Evolutionary conservation across 1,140 invertebrate genomes (phyloP).

Genomic region (Eueides isabella): DNA sequence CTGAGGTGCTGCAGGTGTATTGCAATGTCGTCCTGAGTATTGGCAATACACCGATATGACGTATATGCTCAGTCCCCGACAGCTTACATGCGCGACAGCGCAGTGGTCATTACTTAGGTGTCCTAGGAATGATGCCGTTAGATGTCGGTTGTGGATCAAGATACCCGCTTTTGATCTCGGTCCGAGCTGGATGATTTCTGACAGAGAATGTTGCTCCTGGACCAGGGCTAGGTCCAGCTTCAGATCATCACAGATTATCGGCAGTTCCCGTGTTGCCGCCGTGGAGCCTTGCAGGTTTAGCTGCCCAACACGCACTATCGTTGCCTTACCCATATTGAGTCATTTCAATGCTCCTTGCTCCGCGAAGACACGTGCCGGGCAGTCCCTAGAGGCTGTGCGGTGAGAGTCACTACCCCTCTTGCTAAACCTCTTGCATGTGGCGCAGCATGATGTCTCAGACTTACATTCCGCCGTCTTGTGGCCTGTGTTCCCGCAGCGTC

Average conservation of each 20-base stretch:
- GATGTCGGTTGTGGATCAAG: background rate
- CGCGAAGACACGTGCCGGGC: constrained; percentile 31
- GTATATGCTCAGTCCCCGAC: background rate
- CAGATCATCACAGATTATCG: background rate
- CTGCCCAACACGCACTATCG: constrained; percentile 15
- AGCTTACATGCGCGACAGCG: background rate
- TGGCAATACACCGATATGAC: constrained; percentile 40
- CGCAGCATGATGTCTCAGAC: constrained; percentile 27
- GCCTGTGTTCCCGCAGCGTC: constrained; percentile 38
- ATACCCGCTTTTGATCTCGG: background rate
- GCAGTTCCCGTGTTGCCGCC: constrained; percentile 19
- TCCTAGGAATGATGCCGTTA: background rate
- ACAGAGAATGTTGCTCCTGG: constrained; percentile 23
- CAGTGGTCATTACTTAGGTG: constrained; percentile 30
- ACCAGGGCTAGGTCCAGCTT: constrained; percentile 23
- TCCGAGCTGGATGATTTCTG: background rate
- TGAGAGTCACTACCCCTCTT: constrained; percentile 23
- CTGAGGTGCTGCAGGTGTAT: constrained; percentile 29
- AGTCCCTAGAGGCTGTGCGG: constrained; percentile 23
- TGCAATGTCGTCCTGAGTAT: constrained; percentile 31
- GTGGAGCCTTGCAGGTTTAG: constrained; percentile 24
- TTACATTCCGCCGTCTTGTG: constrained; percentile 34
- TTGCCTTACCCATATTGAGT: constrained; percentile 16
- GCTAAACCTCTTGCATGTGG: constrained; percentile 34
- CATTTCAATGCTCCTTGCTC: background rate